These are phyloP conservation scores for Antigone vipio DNA, from an alignment of 2,113 vertebrate genomes.

Conservation along the genomic window DNA sequence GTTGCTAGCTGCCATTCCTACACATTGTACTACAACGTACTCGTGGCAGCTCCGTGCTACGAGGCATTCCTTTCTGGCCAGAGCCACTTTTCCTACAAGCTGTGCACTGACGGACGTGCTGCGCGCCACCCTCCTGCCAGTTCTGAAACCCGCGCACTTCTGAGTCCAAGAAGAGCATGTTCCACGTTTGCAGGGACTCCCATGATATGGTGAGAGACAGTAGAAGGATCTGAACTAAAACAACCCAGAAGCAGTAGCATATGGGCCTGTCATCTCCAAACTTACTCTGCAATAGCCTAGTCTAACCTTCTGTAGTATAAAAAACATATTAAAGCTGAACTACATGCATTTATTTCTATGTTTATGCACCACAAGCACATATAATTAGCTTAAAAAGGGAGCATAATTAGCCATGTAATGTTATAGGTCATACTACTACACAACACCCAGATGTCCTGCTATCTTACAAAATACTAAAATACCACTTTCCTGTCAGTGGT, in stretches of 20 bases:
- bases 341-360: constrained; percentile 30
- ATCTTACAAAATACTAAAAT: constrained; percentile 7
- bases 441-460: background rate
- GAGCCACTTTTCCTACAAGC: background rate
- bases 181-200: background rate
- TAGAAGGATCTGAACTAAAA: constrained; percentile 24
- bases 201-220: constrained; percentile 32
- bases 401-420: constrained; percentile 8
- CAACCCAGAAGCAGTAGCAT: constrained; percentile 61
- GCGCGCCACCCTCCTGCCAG: background rate
- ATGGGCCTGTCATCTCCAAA: constrained; percentile 55
- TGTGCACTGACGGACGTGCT: accelerated
- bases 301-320: constrained; percentile 24
- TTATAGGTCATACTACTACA: background rate
- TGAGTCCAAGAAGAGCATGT: background rate
- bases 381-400: constrained; percentile 8
- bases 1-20: background rate
- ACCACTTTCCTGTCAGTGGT: background rate
- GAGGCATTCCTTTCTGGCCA: background rate
- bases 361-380: constrained; percentile 25
- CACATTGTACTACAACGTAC: accelerated
- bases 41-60: accelerated
- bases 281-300: background rate
- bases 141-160: background rate
- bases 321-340: constrained; percentile 37